Evolutionary conservation across 1,140 invertebrate genomes (phyloP), one percentile per base, ranked within the genome.

Genomic region (Wiebesia pumilae): DNA sequence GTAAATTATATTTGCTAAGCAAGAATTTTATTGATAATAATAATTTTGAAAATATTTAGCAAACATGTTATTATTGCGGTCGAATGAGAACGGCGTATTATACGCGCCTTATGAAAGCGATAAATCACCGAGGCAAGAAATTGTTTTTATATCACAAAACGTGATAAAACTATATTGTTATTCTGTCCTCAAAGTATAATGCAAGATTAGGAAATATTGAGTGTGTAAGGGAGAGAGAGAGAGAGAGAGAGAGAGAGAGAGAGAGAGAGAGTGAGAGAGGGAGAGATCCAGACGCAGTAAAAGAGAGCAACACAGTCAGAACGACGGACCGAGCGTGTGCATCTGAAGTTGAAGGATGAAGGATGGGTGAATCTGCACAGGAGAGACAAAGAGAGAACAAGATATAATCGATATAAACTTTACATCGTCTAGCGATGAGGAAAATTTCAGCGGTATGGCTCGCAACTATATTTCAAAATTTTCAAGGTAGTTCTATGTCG

Each of bases 131-230:
- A 73, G 9, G 47, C 40, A 30, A 51, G 51, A 75, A 83, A 83
- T 83, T 83, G 71, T 75, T 83, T 83, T 73, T 83, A 71, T 62
- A 73, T 82, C 67, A 35, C 30, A 54, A 54, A 82, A 67, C 81
- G 67, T 35, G 47, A 82, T 82, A 73, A 69, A 82, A 82, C 21
- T 69, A 81, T 69, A 81, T 81, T 51, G 80, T 81, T 81, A 69
- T 81, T 81, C n/a, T 62, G 38, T 40, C 35, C 80, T 81, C 62
- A 43, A 30, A 43, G 80, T 82, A 35, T 82, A 82, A 71, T 33
- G 14, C 33, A 27, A 51, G 65, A 82, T 82, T 82, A 83, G 33
- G 62, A 75, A 73, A 51, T 24, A 27, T 1, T 16, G 35, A 43
- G 38, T 10, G 65, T 16, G 65, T 35, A 7, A 78, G 1, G 2